Conservation (phyloP, 2,888 invertebrate genomes). For the Adelphocoris suturalis region DNA sequence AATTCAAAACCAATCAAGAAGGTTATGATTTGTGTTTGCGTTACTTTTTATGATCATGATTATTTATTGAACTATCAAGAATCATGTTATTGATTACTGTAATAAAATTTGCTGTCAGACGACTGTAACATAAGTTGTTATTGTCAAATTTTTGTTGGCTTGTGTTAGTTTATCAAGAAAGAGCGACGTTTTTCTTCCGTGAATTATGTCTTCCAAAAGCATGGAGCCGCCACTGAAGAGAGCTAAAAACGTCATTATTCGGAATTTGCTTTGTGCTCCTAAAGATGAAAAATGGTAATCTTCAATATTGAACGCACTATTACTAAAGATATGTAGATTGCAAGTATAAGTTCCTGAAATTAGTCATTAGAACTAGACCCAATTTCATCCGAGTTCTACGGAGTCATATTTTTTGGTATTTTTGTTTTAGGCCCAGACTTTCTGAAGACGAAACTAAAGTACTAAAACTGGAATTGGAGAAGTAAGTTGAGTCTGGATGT, state of each 20-base stretch:
- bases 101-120: no score
- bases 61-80: no score
- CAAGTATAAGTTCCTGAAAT: background rate
- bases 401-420: background rate
- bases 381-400: background rate
- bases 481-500: background rate
- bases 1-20: no score
- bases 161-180: background rate
- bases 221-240: conserved; percentile 30
- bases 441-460: conserved; percentile 34
- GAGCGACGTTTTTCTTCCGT: no score
- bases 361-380: background rate
- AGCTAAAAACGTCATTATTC: conserved; percentile 46
- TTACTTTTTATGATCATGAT: no score
- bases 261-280: conserved; percentile 57
- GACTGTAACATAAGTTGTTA: background rate
- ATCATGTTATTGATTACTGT: no score
- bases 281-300: conserved; percentile 52
- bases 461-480: conserved; percentile 56
- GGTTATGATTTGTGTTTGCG: no score
- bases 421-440: conserved; percentile 52
- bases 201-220: conserved; percentile 6
- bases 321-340: background rate
- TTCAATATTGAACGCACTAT: background rate
- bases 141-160: background rate